Conservation (phyloP, 92 coral and sea anemone species). For the Meandrina meandrites region DNA sequence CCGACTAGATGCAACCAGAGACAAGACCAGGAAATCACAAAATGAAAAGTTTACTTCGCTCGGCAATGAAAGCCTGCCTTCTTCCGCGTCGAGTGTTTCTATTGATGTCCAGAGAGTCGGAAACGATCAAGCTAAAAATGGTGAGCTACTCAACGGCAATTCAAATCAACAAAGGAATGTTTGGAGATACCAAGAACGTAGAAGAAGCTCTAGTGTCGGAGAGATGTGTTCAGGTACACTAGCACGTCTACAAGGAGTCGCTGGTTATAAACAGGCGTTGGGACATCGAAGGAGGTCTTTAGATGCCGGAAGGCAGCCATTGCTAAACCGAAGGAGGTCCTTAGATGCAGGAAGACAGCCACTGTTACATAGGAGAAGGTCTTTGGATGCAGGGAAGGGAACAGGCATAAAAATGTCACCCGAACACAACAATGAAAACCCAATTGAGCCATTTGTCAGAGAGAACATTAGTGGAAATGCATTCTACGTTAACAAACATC, state of each 20-base stretch:
- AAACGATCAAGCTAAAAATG: neutral
- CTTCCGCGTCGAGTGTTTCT: neutral
- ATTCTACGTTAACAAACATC: neutral
- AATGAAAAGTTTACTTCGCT: neutral
- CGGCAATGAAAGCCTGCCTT: neutral
- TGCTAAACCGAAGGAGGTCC: neutral
- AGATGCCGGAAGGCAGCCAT: neutral
- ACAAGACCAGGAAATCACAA: neutral
- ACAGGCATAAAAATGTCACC: neutral
- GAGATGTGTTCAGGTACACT: slow-evolving; percentile 3
- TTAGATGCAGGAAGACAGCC: neutral
- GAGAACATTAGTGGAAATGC: neutral
- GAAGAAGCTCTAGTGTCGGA: slow-evolving; percentile 20
- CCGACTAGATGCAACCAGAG: no score
- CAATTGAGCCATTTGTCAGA: neutral
- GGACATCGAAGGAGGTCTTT: neutral
- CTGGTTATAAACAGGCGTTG: neutral
- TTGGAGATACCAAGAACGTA: neutral
- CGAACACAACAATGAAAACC: neutral
- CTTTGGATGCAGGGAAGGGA: neutral
- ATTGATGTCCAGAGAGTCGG: neutral
- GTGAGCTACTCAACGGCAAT: neutral
- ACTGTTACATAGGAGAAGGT: neutral
- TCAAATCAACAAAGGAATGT: neutral
- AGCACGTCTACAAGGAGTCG: neutral